Conservation (phyloP, 1,140 invertebrate species). For the Trichonephila clavipes region DNA sequence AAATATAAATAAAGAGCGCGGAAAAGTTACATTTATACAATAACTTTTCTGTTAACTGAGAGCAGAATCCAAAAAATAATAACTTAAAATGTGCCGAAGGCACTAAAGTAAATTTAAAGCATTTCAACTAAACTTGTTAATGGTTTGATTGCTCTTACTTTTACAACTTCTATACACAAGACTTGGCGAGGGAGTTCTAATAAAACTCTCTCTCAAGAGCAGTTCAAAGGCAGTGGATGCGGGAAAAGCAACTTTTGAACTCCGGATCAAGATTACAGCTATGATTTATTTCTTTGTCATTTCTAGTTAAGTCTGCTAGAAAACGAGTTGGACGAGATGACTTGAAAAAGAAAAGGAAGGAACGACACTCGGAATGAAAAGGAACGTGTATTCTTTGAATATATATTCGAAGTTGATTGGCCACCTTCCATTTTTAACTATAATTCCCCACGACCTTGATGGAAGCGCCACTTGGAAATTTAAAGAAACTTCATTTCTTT, state of each 20-base stretch:
- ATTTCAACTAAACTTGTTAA: too few species aligned
- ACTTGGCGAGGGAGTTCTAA: not conserved
- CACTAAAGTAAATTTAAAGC: not conserved
- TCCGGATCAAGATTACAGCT: not conserved
- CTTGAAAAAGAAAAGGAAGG: not conserved
- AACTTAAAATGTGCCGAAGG: not conserved
- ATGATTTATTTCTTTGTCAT: constrained; percentile 10
- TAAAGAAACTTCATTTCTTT: too few species aligned
- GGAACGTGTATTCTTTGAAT: not conserved
- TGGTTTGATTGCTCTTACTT: not conserved
- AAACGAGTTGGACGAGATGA: not conserved
- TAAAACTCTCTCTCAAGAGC: not conserved
- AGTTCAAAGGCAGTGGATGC: not conserved
- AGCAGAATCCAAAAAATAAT: too few species aligned
- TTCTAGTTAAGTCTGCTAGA: not conserved
- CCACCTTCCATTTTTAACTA: not conserved
- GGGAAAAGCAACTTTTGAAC: not conserved
- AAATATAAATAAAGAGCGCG: too few species aligned
- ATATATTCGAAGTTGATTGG: not conserved
- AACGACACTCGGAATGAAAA: not conserved
- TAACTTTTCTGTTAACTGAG: too few species aligned
- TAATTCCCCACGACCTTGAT: not conserved
- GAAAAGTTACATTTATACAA: too few species aligned
- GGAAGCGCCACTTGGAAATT: not conserved
- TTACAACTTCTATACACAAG: not conserved